Evolutionary conservation across 2,888 invertebrate species (phyloP).

Genomic region (Hedya salicella): DNA sequence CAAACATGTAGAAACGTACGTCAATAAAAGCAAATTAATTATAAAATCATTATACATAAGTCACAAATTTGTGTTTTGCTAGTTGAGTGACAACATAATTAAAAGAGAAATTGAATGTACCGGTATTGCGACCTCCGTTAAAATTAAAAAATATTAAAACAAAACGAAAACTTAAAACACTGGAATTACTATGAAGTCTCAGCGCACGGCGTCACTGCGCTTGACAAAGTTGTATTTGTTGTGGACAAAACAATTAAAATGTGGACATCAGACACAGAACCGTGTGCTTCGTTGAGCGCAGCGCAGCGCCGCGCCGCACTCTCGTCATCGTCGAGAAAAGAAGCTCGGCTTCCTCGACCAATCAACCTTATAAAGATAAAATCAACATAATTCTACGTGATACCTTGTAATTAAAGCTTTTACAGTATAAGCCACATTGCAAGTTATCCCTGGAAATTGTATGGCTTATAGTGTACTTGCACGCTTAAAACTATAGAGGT

Average conservation of each 20-base stretch:
- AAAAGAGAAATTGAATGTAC: background rate
- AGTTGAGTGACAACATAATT: slow-evolving; percentile 7
- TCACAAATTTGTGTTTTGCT: too few relatives aligned
- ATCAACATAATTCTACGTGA: background rate
- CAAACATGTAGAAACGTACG: too few relatives aligned
- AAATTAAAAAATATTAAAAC: slow-evolving; percentile 41
- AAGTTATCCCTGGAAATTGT: background rate
- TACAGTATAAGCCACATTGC: background rate
- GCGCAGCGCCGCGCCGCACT: background rate
- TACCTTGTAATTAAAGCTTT: slow-evolving; percentile 1
- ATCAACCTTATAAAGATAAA: background rate
- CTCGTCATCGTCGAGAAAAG: background rate
- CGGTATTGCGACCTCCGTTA: background rate
- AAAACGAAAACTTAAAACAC: slow-evolving; percentile 22
- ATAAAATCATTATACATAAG: too few relatives aligned
- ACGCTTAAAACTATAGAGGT: slow-evolving; percentile 31
- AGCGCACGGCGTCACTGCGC: slow-evolving; percentile 3
- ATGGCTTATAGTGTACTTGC: background rate
- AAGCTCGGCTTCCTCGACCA: slow-evolving; percentile 14
- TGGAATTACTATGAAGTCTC: slow-evolving; percentile 30
- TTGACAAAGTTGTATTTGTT: background rate
- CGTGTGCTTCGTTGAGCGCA: background rate
- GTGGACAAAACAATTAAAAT: background rate
- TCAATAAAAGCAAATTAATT: too few relatives aligned
- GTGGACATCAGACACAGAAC: too few relatives aligned